Conservation (phyloP, 2,113 vertebrate genomes). For the Rhombomys opimus region DNA sequence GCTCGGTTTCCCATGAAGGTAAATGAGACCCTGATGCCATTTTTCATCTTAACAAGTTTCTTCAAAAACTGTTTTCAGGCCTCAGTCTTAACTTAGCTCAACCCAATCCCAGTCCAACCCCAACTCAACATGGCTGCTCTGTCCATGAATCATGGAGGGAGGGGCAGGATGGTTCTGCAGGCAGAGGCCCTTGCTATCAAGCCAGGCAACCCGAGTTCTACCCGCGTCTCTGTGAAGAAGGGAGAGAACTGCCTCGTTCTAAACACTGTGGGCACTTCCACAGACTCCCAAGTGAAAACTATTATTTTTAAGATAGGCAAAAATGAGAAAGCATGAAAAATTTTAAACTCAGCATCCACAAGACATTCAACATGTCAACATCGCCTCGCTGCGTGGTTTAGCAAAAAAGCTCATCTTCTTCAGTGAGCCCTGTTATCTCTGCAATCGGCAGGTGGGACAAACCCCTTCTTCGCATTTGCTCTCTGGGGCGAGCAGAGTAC, state of each 20-base stretch:
- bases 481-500: neutral
- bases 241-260: neutral
- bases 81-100: neutral
- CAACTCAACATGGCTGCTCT: neutral
- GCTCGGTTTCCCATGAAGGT: constrained; percentile 1
- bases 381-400: neutral
- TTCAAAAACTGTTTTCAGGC: neutral
- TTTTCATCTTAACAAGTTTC: neutral
- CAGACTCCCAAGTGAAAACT: neutral
- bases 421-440: neutral
- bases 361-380: neutral
- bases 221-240: neutral
- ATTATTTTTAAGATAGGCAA: neutral
- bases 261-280: neutral
- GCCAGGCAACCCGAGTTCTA: neutral
- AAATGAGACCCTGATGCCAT: neutral
- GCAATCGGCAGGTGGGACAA: neutral
- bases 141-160: neutral
- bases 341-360: neutral
- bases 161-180: neutral
- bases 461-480: neutral
- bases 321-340: neutral
- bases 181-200: neutral
- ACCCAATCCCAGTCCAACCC: accelerated
- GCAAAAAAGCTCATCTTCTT: neutral